phyloP scores from a whole-genome alignment of 2,797 vertebrate genomes.

The Emys orbicularis region DNA sequence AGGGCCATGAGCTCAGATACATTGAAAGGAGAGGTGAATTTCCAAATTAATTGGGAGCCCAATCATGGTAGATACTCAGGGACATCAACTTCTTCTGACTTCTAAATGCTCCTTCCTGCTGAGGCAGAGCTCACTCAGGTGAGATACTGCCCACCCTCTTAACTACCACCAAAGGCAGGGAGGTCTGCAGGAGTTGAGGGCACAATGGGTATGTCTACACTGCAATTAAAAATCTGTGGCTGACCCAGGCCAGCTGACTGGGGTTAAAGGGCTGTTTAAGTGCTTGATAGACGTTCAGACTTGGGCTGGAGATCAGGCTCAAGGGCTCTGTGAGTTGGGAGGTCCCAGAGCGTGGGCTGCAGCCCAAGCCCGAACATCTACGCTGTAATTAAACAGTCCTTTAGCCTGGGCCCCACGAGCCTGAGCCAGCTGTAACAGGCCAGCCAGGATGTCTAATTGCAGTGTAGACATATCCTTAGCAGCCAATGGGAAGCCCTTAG shows the following conservation, averaged over 20 bases:
- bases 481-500: neutral
- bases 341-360: neutral
- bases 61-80: accelerated
- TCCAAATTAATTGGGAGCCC: neutral
- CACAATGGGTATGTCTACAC: neutral
- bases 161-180: neutral
- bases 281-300: neutral
- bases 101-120: neutral
- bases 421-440: neutral
- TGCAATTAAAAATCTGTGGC: neutral
- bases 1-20: neutral
- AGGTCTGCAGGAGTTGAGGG: neutral
- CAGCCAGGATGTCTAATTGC: neutral
- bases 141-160: neutral
- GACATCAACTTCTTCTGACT: neutral
- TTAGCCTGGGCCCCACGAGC: neutral
- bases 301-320: neutral
- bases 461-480: neutral
- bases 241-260: neutral
- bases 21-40: neutral
- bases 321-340: neutral
- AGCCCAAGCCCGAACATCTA: neutral
- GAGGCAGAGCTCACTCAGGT: neutral
- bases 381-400: neutral
- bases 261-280: neutral